Conservation (phyloP, 2,797 vertebrate genomes). For the Hapalemur alaotrensis region DNA sequence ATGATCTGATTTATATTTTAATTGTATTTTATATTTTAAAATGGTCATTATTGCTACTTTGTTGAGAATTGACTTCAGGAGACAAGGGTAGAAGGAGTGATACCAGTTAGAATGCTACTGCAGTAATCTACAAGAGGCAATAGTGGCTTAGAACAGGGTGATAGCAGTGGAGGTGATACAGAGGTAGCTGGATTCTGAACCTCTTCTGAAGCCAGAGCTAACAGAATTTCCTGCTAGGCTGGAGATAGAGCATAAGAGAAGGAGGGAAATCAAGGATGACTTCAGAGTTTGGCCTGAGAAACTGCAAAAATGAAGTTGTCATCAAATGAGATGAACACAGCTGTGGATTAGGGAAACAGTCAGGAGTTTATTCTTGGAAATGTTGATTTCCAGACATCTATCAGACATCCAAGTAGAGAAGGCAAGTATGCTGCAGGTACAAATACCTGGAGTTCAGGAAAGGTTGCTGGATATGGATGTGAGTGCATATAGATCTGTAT, state of each 20-base stretch:
- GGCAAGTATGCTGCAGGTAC: background rate
- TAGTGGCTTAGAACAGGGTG: too few relatives aligned
- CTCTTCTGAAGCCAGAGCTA: background rate
- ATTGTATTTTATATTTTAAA: background rate
- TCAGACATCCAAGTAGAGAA: background rate
- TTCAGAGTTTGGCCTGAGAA: background rate
- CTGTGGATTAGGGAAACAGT: background rate
- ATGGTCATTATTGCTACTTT: background rate
- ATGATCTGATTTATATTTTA: background rate
- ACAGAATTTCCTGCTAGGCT: background rate
- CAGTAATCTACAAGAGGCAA: background rate
- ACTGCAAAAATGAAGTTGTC: background rate
- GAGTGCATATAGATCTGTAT: background rate
- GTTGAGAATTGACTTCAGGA: background rate
- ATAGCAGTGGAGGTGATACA: background rate
- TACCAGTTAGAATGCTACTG: background rate
- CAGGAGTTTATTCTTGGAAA: background rate
- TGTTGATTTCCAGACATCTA: background rate
- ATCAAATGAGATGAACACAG: background rate
- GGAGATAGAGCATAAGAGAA: background rate
- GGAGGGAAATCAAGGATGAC: background rate
- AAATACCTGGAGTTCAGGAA: background rate
- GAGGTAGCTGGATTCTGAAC: background rate
- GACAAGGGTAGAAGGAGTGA: background rate
- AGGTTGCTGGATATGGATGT: background rate